A percentile compares a stretch with the other conserved stretches of the same genome.
phyloP scores from a whole-genome alignment of 2,797 vertebrate species.

The Xiphophorus birchmanni region DNA sequence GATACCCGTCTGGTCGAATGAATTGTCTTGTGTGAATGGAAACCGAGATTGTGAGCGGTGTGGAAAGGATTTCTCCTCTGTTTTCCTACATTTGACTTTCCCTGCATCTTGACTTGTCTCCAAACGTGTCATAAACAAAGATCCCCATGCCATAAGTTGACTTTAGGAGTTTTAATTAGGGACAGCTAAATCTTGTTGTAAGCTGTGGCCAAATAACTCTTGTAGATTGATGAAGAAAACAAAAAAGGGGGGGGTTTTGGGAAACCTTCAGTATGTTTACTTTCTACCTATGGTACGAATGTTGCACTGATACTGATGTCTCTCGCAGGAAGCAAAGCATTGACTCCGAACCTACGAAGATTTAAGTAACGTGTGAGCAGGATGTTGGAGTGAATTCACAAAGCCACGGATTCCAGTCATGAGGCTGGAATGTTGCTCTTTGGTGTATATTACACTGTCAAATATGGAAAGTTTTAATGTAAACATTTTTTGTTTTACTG shows the following conservation, averaged over 20 bases:
- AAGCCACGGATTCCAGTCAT: slow-evolving; percentile 70
- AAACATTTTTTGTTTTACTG: slow-evolving; percentile 80
- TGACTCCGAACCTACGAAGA: slow-evolving; percentile 71
- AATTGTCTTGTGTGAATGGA: neutral
- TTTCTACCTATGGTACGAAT: slow-evolving; percentile 7
- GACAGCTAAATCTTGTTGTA: neutral
- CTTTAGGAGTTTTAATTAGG: neutral
- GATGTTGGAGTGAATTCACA: slow-evolving; percentile 36
- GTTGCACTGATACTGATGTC: slow-evolving; percentile 16
- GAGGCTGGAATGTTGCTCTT: slow-evolving; percentile 72
- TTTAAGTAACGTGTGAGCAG: slow-evolving; percentile 66
- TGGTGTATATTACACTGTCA: slow-evolving; percentile 89
- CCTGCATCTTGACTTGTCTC: neutral
- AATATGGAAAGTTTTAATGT: slow-evolving; percentile 73
- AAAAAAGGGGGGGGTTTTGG: neutral
- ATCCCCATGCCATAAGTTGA: neutral
- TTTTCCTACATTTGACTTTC: neutral
- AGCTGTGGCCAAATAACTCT: neutral
- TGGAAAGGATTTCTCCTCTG: neutral
- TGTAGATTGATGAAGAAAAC: slow-evolving; percentile 1
- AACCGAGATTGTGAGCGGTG: neutral
- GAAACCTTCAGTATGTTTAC: slow-evolving; percentile 7
- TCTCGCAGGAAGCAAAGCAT: slow-evolving; percentile 77
- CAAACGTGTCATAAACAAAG: neutral
- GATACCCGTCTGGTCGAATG: neutral